Evolutionary conservation across 2,888 invertebrate species (phyloP), one percentile per base, ranked within the genome.

Genomic region (Lycocerus yunnanus): DNA sequence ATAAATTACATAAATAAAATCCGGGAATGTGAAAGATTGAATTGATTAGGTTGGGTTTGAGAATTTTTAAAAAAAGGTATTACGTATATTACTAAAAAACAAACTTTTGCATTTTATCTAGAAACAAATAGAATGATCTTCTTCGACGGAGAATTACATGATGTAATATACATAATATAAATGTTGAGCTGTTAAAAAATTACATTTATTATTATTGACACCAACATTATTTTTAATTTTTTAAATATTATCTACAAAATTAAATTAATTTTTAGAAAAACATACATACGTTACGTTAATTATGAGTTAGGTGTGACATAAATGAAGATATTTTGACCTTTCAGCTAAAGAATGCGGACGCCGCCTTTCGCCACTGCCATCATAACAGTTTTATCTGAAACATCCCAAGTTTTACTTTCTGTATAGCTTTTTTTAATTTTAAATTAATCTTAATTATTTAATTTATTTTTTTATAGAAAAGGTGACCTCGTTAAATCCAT

Each of bases 311-410:
- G 71, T 71, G 59, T 63, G 43, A 65, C 66, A 68, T 59, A 67
- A 72, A 70, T 61, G 75, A 73, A 72, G 75, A 72, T 69, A 63
- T 72, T 75, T 43, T 75, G 70, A 75, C 75, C 75, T 75, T 75
- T 75, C 20, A 58, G 14, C 21, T 18, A 21, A 75, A 66, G 75
- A 75, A 75, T 75, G 75, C 75, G 75, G 72, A 75, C 75, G 63
- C 72, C 69, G 65, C 72, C 72, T 75, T 73, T 73, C 75, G 59
- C 43, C n/a, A 43, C 43, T 43, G 43, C 43, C 43, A 43, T 43
- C 13, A 43, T 43, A 43, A 43, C n/a, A 43, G n/a, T 43, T 43
- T 43, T 43, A 43, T 43, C 43, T 8, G 43, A 43, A 43, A 43
- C 43, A 43, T 43, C 43, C n/a, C n/a, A 43, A 73, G 70, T 66